Base-by-base conservation (phyloP, 2,888 invertebrate genomes). In the Anticlea derivata region DNA sequence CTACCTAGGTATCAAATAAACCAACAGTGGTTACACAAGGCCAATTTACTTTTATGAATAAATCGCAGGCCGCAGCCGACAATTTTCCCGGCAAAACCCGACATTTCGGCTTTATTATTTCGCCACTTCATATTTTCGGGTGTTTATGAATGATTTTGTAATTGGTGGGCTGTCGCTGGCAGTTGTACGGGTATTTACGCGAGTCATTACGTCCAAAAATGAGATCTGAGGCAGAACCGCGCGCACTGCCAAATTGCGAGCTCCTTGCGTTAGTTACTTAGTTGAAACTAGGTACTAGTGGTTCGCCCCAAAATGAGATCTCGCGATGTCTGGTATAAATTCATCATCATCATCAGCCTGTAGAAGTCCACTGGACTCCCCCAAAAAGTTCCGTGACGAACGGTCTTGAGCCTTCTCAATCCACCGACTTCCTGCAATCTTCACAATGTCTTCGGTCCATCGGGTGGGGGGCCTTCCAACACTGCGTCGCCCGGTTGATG, bases 141-240 rank as follows among this genome's bases (percentile, higher is more conserved):
- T 73, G 75, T 78, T 79, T 80, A 84, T 86, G 83, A 86, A 86
- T 84, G 80, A 81, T 83, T 81, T 78, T 78, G 76, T 84, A 83
- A 84, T 83, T 80, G 80, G 70, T 63, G 59, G 65, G 68, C 74
- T 79, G 86, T 78, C 80, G 71, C 59, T 65, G 64, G 70, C 81
- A 80, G 66, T 73, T 70, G 65, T 70, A 71, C 71, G 49, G 68
- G 66, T 71, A 71, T 76, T 76, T 68, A 69, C 69, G 66, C 66
- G 68, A 61, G 63, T 73, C 70, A 78, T 80, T 80, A 76, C 68
- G 49, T 52, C 53, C 58, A 55, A 58, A 63, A 69, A 57, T 61
- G 50, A 54, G 55, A 51, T 40, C 40, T 33, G 37, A 50, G 46
- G 39, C 33, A 10, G 48, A 38, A 41, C 23, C 10, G 47, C 26